Percentiles rank a stretch among this genome's conserved stretches.
These are phyloP conservation scores for Burhinus oedicnemus DNA, from an alignment of 2,113 vertebrate species.

Conservation along the genomic window DNA sequence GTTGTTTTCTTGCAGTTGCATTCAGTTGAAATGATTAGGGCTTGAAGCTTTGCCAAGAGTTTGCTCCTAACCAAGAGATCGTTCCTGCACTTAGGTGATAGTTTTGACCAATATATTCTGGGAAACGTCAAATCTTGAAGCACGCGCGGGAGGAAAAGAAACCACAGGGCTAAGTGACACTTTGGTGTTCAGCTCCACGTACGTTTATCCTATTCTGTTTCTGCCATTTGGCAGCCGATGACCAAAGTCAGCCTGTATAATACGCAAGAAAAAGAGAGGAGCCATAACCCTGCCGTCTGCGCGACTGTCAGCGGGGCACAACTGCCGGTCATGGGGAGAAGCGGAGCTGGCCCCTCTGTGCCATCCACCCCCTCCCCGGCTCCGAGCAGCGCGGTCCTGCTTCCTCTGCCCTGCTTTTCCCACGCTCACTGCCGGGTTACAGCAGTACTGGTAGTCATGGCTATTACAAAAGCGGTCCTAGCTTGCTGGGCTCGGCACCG, in stretches of 20 bases:
- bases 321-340: accelerated
- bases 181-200: background rate
- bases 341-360: accelerated
- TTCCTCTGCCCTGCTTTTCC: background rate
- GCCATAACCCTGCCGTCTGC: background rate
- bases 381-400: background rate
- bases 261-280: background rate
- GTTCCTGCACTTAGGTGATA: background rate
- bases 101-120: background rate
- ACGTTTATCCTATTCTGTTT: background rate
- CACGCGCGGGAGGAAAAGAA: background rate
- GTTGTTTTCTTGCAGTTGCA: background rate
- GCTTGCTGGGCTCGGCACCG: background rate
- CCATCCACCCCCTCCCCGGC: background rate
- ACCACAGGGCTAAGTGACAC: accelerated
- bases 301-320: background rate
- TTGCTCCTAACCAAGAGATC: background rate
- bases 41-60: slow-evolving; percentile 7
- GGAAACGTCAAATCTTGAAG: background rate
- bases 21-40: background rate
- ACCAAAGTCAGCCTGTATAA: background rate
- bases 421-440: accelerated
- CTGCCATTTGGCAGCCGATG: background rate
- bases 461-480: accelerated
- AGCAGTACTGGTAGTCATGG: background rate